A percentile compares a stretch with the other conserved stretches of the same genome.
phyloP scores from a whole-genome alignment of 2,888 invertebrate species.

The Cephus rjabovi region DNA sequence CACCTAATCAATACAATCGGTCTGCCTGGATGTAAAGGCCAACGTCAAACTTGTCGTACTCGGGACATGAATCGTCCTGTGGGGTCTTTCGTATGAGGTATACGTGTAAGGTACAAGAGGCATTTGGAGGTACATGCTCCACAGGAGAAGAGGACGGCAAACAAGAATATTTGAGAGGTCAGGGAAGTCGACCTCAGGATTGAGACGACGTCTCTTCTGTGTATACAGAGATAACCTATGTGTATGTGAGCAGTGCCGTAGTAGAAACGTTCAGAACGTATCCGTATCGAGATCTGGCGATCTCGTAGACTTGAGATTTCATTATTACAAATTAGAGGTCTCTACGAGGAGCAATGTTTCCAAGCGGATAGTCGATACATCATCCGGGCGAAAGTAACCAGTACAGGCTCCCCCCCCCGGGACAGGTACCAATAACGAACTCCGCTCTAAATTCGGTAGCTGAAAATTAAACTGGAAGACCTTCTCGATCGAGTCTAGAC shows the following conservation, averaged over 20 bases:
- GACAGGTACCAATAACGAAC: conserved; percentile 9
- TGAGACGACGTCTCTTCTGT: neutral
- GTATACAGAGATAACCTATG: neutral
- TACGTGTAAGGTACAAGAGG: neutral
- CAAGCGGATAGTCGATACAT: conserved; percentile 9
- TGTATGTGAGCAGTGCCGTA: neutral
- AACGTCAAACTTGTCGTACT: neutral
- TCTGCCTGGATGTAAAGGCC: neutral
- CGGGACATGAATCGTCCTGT: neutral
- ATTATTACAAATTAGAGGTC: conserved; percentile 20
- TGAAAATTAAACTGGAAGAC: conserved; percentile 44
- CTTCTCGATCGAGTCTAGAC: conserved; percentile 38
- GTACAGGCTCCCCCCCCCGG: neutral
- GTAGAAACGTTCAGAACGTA: neutral
- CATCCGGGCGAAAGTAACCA: conserved; percentile 2
- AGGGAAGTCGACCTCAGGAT: neutral
- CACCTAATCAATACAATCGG: neutral
- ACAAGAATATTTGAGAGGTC: neutral
- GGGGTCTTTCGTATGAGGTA: neutral
- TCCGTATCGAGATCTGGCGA: neutral
- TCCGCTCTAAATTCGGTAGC: conserved; percentile 43
- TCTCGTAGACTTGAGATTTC: conserved; percentile 15
- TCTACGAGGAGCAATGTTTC: conserved; percentile 1
- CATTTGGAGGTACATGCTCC: neutral
- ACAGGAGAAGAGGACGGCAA: neutral